Conservation (phyloP, 1,140 invertebrate species). For the Bombus vancouverensis region DNA sequence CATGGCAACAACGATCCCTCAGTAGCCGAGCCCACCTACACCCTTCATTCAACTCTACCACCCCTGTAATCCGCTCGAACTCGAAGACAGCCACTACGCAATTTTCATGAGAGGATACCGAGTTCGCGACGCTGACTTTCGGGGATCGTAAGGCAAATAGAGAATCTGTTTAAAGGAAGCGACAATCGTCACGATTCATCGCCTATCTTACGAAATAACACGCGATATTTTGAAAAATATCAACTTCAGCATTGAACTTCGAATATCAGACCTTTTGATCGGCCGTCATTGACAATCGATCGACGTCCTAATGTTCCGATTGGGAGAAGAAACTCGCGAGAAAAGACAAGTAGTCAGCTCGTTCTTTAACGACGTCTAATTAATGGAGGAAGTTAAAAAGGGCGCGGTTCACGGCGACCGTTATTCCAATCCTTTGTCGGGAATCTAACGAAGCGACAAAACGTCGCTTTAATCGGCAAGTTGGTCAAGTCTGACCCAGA, state of each 20-base stretch:
- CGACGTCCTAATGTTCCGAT: neutral
- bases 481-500: conserved; percentile 54
- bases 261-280: neutral
- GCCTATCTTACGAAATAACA: neutral
- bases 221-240: neutral
- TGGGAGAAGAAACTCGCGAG: conserved; percentile 2
- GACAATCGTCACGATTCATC: neutral
- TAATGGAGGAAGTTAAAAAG: conserved; percentile 53
- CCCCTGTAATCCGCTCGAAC: conserved; percentile 72
- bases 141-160: neutral
- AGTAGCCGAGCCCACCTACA: conserved; percentile 77
- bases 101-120: conserved; percentile 69
- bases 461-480: conserved; percentile 48
- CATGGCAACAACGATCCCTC: conserved; percentile 81
- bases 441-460: conserved; percentile 62
- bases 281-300: conserved; percentile 13
- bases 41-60: conserved; percentile 75
- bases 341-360: conserved; percentile 6
- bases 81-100: conserved; percentile 73
- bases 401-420: neutral
- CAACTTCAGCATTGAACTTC: no score
- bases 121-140: conserved; percentile 17
- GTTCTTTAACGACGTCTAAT: conserved; percentile 48
- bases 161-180: conserved; percentile 1
- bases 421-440: conserved; percentile 36